Evolutionary conservation across 2,888 invertebrate genomes (phyloP), one percentile per base, ranked within the genome.

Genomic region (Caenorhabditis imperialis): DNA sequence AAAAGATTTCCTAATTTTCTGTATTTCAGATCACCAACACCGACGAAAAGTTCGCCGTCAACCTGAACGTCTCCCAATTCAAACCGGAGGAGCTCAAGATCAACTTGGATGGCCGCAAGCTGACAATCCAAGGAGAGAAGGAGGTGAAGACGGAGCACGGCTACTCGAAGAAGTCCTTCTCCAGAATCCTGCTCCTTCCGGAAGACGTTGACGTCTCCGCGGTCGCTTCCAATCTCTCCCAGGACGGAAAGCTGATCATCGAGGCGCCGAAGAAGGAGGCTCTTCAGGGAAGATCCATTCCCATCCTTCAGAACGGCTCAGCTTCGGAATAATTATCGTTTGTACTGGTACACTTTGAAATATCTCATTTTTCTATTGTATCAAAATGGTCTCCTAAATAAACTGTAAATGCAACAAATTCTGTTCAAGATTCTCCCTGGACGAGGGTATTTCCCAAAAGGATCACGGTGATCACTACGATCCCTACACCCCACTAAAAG

Each of bases 21-120:
- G 8, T 30, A 16, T 62, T 62, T 25, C 54, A 62, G 62, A 25
- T 62, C 10, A 35, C 42, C 25, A 62, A 62, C 33, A 27, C 16
- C 30, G 30, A 45, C 5, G 27, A 45, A 0, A 54, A 63, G 40
- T 63, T 54, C 14, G 35, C 45, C 14, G 20, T 62, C 18, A 42
- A 53, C n/a, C 53, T 62, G 18, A 25, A 53, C n/a, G 62, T 62
- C 8, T 62, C 62, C n/a, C 53, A 62, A 1, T 62, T 62, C 37
- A 53, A 54, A 27, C 62, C 62, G 16, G 62, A 62, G 27, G 22
- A 62, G 2, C 25, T 62, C 27, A 54, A 54, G 23, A 48, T 63
- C 37, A 45, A 63, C n/a, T 38, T 63, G 53, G 53, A 62, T 10
- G 62, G 62, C 44, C 22, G 54, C 25, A 45, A 44, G 10, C 27